A percentile compares a stretch with the other conserved stretches of the same genome.
These are phyloP conservation scores for Pangasianodon hypophthalmus DNA, from an alignment of 2,113 vertebrate species.

Conservation along the genomic window DNA sequence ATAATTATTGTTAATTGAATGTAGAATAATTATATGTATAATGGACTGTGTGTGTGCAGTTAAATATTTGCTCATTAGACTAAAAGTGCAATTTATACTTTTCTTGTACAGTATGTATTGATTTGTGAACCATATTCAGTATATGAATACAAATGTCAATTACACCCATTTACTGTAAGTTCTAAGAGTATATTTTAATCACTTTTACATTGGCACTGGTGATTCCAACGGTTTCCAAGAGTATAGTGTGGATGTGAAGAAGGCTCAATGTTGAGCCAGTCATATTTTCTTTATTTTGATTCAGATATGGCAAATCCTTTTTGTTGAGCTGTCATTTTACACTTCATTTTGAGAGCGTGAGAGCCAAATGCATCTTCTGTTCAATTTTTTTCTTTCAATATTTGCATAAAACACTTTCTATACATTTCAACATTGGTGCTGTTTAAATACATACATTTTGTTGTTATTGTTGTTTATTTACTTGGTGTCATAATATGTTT, in stretches of 20 bases:
- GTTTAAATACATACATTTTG: slow-evolving; percentile 16
- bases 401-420: slow-evolving; percentile 51
- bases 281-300: slow-evolving; percentile 9
- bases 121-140: slow-evolving; percentile 60
- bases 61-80: slow-evolving; percentile 71
- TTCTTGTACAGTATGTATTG: slow-evolving; percentile 53
- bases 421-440: slow-evolving; percentile 35
- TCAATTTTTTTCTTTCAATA: slow-evolving; percentile 41
- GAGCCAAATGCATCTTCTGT: slow-evolving; percentile 28
- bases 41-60: slow-evolving; percentile 71
- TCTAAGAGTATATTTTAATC: slow-evolving; percentile 52
- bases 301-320: not conserved
- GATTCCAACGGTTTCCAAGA: slow-evolving; percentile 19
- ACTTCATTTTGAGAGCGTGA: not conserved
- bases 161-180: slow-evolving; percentile 52
- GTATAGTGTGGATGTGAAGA: not conserved
- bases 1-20: slow-evolving; percentile 73
- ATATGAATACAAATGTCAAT: slow-evolving; percentile 62
- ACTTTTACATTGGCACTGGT: slow-evolving; percentile 31
- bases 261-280: not conserved
- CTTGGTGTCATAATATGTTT: slow-evolving; percentile 11
- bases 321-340: slow-evolving; percentile 14
- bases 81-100: slow-evolving; percentile 75
- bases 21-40: slow-evolving; percentile 77
- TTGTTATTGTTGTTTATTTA: slow-evolving; percentile 42